These are phyloP conservation scores for Zophobas morio DNA, from an alignment of 1,140 invertebrate genomes.

Conservation along the genomic window DNA sequence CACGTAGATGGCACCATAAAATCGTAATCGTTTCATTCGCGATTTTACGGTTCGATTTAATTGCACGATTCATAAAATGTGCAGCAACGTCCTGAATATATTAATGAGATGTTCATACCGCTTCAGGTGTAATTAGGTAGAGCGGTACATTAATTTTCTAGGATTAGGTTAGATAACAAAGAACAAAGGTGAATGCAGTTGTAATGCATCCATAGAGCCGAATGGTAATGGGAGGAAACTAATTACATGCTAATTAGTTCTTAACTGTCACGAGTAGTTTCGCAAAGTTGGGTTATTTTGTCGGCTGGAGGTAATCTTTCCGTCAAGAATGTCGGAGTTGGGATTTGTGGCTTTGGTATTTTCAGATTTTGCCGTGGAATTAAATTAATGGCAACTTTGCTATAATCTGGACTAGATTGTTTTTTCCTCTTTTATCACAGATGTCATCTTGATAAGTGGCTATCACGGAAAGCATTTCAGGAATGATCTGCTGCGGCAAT, in stretches of 20 bases:
- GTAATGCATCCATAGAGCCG: background rate
- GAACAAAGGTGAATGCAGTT: background rate
- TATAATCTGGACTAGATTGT: background rate
- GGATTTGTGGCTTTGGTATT: no score
- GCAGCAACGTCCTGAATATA: constrained; percentile 13
- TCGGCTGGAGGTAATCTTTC: background rate
- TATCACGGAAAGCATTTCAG: constrained; percentile 1
- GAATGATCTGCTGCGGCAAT: background rate
- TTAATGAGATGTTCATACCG: constrained; percentile 4
- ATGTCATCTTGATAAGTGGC: constrained; percentile 7
- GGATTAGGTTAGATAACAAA: background rate
- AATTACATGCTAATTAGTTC: constrained; percentile 1
- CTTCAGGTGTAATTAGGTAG: no score
- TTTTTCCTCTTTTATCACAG: background rate
- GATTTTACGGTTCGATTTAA: constrained; percentile 29
- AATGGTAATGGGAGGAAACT: background rate
- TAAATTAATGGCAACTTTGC: no score
- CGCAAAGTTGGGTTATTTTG: background rate
- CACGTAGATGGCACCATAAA: constrained; percentile 28
- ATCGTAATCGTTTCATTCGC: constrained; percentile 20
- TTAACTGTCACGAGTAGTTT: background rate
- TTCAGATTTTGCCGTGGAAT: no score
- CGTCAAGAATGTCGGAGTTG: background rate
- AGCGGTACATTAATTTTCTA: background rate
- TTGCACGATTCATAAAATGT: constrained; percentile 31